A percentile compares a stretch with the other conserved stretches of the same genome.
Evolutionary conservation across 2,797 vertebrate species (phyloP).

Genomic region (Myripristis murdjan): DNA sequence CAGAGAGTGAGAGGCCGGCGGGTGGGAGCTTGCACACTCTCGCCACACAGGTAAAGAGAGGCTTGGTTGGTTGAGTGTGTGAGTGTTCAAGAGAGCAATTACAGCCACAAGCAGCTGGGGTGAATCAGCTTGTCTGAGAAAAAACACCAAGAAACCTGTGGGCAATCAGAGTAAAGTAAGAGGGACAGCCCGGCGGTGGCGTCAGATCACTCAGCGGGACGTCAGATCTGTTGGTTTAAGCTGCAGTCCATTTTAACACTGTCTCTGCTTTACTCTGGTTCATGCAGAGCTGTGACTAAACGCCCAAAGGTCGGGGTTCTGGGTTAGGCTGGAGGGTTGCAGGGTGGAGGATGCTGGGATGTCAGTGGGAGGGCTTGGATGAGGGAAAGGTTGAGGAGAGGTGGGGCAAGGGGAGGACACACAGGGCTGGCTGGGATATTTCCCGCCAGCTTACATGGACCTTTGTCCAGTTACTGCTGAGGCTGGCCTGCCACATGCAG

Average conservation of each 20-base stretch:
- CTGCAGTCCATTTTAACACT: slow-evolving; percentile 43
- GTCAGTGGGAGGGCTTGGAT: slow-evolving; percentile 2
- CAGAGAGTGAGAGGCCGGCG: slow-evolving; percentile 21
- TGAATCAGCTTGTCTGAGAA: slow-evolving; percentile 18
- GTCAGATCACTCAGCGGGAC: slow-evolving; percentile 43
- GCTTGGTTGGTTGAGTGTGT: neutral
- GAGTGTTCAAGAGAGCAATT: slow-evolving; percentile 16
- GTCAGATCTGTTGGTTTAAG: slow-evolving; percentile 44
- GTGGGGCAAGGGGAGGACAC: neutral
- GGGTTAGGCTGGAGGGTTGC: neutral
- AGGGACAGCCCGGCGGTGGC: slow-evolving; percentile 34
- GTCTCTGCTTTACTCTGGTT: slow-evolving; percentile 33
- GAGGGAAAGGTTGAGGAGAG: neutral
- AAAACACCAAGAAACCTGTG: slow-evolving; percentile 26
- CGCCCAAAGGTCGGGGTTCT: slow-evolving; percentile 8
- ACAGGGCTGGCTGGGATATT: neutral
- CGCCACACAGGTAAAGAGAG: slow-evolving; percentile 24
- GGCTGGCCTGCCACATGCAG: neutral
- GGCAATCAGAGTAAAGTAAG: slow-evolving; percentile 32
- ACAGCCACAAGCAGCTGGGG: neutral
- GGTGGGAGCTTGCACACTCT: slow-evolving; percentile 9
- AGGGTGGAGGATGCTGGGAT: neutral
- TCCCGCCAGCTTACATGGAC: neutral
- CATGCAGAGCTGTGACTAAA: slow-evolving; percentile 44
- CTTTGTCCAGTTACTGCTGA: neutral